Conservation (phyloP, 2,888 invertebrate genomes). For the Oeneis ivallda region DNA sequence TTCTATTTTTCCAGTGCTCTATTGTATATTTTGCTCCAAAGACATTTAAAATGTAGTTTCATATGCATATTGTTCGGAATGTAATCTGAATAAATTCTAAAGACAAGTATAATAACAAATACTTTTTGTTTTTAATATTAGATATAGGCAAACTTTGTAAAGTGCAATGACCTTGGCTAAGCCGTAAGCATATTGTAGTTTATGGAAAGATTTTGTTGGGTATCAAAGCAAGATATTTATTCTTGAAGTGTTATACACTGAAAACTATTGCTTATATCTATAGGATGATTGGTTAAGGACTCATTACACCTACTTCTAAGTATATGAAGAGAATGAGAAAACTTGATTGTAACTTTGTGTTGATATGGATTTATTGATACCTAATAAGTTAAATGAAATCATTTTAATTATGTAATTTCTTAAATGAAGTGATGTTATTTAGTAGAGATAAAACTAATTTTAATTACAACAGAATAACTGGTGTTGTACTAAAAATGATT, state of each 20-base stretch:
- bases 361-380: not conserved
- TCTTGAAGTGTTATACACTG: conserved; percentile 70
- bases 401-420: no score
- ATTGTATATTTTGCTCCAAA: conserved; percentile 62
- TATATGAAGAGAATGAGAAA: conserved; percentile 5
- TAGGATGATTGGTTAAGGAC: conserved; percentile 38
- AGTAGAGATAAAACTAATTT: not conserved
- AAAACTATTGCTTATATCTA: conserved; percentile 58
- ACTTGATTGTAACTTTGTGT: not conserved
- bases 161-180: conserved; percentile 78
- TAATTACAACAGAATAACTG: not conserved
- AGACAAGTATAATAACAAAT: conserved; percentile 51
- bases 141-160: conserved; percentile 57
- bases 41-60: conserved; percentile 49
- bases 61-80: conserved; percentile 47
- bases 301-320: conserved; percentile 25
- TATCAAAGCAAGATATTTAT: conserved; percentile 59
- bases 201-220: conserved; percentile 63
- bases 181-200: conserved; percentile 68
- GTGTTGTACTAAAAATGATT: not conserved
- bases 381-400: no score
- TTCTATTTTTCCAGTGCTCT: conserved; percentile 57
- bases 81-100: conserved; percentile 56
- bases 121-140: conserved; percentile 53
- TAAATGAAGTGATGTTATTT: no score